Evolutionary conservation across 2,113 vertebrate species (phyloP), one percentile per base, ranked within the genome.

Genomic region (Carassius auratus): DNA sequence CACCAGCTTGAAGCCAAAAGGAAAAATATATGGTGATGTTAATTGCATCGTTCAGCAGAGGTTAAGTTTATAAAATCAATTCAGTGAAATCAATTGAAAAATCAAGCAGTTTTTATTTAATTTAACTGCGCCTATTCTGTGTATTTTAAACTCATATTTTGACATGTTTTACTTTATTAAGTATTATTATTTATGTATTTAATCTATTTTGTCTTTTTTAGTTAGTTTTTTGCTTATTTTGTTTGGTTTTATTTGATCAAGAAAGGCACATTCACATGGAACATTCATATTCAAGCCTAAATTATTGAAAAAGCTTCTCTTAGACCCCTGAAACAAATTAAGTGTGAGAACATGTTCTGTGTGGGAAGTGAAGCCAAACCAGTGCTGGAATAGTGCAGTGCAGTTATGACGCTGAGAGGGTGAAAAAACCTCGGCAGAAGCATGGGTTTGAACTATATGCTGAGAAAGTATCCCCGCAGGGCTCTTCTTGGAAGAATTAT

Each of bases 391-490:
- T 66, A 74, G 71, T 48, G n/a, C 59, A 74, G 42, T 48, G n/a
- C 42, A 64, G 59, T 14, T 48, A 38, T 79, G 59, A 80, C 36
- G 59, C 78, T 48, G 59, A 85, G 33, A 68, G 19, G 6, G 10
- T 38, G 30, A 78, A 68, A 30, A 36, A 55, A 55, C 8, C 8
- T 50, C 57, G 19, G 57, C 36, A 61, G 83, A 42, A 76, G 83
- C 57, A 64, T 84, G 21, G 38, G 26, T 33, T 76, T 42, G 57
- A 66, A 80, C 59, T 80, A 64, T 64, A 80, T 80, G 38, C 38
- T 64, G 78, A 26, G 38, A 80, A 64, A 80, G 59, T 48, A 66
- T 80, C 23, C 78, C 78, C 38, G 8, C 79, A 81, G 79, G 26
- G 79, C 62, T 21, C 26, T 45, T 81, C 42, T 69, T 50, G 26